Percentiles rank a stretch among this genome's conserved stretches.
phyloP scores from a whole-genome alignment of 2,797 vertebrate species.

The Mus caroli region DNA sequence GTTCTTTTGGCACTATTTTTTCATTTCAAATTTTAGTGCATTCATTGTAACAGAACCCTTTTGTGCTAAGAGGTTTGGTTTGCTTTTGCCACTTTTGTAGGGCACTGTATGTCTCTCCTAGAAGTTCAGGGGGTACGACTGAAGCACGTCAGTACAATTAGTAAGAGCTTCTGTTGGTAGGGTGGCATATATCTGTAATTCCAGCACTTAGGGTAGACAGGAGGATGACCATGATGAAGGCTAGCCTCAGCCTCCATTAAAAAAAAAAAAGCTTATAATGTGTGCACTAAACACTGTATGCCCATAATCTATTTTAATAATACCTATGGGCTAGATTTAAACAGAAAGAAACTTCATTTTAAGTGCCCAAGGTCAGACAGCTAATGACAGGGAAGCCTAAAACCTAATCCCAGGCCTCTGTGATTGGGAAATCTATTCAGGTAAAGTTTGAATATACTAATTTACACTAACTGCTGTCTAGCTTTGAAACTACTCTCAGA shows the following conservation, averaged over 20 bases:
- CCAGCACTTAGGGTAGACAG: not conserved
- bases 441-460: slow-evolving; percentile 7
- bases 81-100: not conserved
- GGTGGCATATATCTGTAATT: not conserved
- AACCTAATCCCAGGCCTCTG: slow-evolving; percentile 22
- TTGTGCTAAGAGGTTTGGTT: not conserved
- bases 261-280: not conserved
- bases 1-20: not conserved
- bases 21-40: slow-evolving; percentile 59
- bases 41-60: slow-evolving; percentile 15
- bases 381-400: not conserved
- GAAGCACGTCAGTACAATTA: not conserved
- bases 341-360: slow-evolving; percentile 21
- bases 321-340: slow-evolving; percentile 27
- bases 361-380: slow-evolving; percentile 35
- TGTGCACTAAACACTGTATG: not conserved
- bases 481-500: slow-evolving; percentile 49
- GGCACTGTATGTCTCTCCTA: not conserved
- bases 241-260: not conserved
- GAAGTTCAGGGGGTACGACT: slow-evolving; percentile 39
- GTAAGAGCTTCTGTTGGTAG: not conserved
- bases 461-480: slow-evolving; percentile 36
- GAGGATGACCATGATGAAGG: not conserved
- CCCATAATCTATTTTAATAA: slow-evolving; percentile 44
- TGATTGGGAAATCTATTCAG: not conserved